phyloP scores from a whole-genome alignment of 2,888 invertebrate genomes.

The Phyto melanocephala region DNA sequence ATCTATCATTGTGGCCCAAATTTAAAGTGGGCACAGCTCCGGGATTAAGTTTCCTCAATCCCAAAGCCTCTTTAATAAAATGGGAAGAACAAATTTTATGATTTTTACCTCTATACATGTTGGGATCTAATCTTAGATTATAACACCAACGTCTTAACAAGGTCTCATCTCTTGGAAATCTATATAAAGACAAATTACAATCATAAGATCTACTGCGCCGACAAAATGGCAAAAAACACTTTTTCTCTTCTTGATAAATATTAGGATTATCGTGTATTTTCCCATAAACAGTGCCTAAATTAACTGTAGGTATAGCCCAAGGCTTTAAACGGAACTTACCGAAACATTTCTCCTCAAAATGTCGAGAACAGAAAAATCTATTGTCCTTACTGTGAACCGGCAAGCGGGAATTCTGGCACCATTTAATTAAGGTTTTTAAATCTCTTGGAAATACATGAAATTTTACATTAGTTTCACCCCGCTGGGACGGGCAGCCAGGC shows the following conservation, averaged over 20 bases:
- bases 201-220: conserved; percentile 74
- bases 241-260: conserved; percentile 74
- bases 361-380: conserved; percentile 74
- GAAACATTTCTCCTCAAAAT: conserved; percentile 75
- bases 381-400: conserved; percentile 75
- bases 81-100: conserved; percentile 76
- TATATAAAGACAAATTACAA: conserved; percentile 74
- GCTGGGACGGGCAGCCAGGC: conserved; percentile 73
- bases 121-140: conserved; percentile 73
- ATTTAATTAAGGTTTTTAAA: conserved; percentile 74
- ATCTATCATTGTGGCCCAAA: conserved; percentile 74
- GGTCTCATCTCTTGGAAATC: conserved; percentile 74
- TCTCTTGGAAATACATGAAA: conserved; percentile 75
- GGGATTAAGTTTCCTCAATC: conserved; percentile 73
- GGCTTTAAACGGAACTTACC: conserved; percentile 75
- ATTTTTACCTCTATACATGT: conserved; percentile 74
- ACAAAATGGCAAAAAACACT: conserved; percentile 74
- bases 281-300: conserved; percentile 74
- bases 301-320: conserved; percentile 74
- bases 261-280: conserved; percentile 75
- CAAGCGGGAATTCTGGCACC: conserved; percentile 75
- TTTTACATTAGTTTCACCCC: conserved; percentile 75
- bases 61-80: conserved; percentile 75
- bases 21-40: conserved; percentile 75
- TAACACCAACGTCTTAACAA: conserved; percentile 74